Percentiles rank a stretch among this genome's conserved stretches.
Evolutionary conservation across 2,888 invertebrate species (phyloP).

Genomic region (Lasioglossum leucozonium): DNA sequence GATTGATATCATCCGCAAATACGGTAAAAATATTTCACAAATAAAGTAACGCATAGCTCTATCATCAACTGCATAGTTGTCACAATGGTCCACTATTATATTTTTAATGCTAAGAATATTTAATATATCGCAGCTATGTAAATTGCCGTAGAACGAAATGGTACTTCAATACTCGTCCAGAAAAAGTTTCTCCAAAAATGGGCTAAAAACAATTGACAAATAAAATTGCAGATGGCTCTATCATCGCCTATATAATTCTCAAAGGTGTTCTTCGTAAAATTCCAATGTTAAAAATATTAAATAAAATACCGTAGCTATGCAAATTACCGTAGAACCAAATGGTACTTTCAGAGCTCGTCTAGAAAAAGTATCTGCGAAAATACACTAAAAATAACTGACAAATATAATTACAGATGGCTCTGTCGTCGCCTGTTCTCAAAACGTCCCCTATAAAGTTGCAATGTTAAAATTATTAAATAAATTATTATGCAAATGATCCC

Average conservation of each 20-base stretch:
- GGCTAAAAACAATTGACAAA: not conserved
- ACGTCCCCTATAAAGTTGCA: rapidly evolving
- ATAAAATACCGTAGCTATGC: not conserved
- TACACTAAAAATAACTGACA: not conserved
- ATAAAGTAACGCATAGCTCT: not conserved
- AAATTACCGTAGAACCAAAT: not conserved
- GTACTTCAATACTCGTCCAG: not conserved
- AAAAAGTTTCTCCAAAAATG: too few relatives aligned
- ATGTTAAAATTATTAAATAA: not conserved
- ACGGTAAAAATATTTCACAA: not conserved
- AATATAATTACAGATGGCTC: not conserved
- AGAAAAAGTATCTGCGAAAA: not conserved
- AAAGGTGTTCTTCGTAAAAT: not conserved
- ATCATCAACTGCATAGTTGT: not conserved
- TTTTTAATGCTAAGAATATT: not conserved
- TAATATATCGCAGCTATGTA: not conserved
- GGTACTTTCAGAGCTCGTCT: not conserved
- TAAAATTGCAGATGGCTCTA: too few relatives aligned
- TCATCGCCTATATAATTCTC: not conserved
- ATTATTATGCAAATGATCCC: not conserved
- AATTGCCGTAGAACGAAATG: not conserved
- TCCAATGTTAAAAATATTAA: not conserved
- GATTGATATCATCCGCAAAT: not conserved
- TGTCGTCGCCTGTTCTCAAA: not conserved
- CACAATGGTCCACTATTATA: not conserved